A percentile compares a stretch with the other conserved stretches of the same genome.
Evolutionary conservation across 2,797 vertebrate genomes (phyloP).

Genomic region (Serranus cabrilla): DNA sequence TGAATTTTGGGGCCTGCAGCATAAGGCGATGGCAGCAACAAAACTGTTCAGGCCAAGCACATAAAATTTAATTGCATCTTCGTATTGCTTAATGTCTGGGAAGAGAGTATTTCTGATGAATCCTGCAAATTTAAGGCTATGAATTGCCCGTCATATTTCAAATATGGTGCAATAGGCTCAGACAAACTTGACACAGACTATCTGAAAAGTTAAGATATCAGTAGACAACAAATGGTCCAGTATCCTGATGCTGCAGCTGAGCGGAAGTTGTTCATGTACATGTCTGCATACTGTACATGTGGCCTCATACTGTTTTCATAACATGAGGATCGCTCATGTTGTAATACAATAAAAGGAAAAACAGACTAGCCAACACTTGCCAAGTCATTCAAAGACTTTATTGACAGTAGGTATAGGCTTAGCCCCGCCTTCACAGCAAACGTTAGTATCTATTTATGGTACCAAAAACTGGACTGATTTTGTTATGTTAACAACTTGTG

Average conservation of each 20-base stretch:
- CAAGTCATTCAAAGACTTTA: constrained; percentile 47
- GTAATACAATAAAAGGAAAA: constrained; percentile 44
- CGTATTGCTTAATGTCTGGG: constrained; percentile 41
- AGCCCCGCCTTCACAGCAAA: constrained; percentile 30
- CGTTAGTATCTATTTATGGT: constrained; percentile 67
- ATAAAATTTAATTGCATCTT: constrained; percentile 41
- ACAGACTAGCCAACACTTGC: constrained; percentile 26
- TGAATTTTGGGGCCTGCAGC: constrained; percentile 47
- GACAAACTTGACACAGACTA: neutral
- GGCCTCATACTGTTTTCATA: constrained; percentile 46
- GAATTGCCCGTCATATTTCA: constrained; percentile 9
- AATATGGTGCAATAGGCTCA: constrained; percentile 19
- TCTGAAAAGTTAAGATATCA: neutral
- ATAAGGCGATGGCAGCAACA: constrained; percentile 18
- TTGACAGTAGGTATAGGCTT: constrained; percentile 38
- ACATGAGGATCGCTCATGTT: constrained; percentile 29
- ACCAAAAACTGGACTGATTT: constrained; percentile 54
- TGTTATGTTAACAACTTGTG: constrained; percentile 72
- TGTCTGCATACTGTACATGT: constrained; percentile 10
- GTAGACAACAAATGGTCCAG: constrained; percentile 15
- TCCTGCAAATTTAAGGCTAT: constrained; percentile 23
- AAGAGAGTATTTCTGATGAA: constrained; percentile 29
- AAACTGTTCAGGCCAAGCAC: constrained; percentile 38
- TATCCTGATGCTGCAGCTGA: constrained; percentile 6
- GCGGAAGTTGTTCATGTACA: neutral